Conservation (phyloP, 2,888 invertebrate species). For the Microctonus aethiopoides region DNA sequence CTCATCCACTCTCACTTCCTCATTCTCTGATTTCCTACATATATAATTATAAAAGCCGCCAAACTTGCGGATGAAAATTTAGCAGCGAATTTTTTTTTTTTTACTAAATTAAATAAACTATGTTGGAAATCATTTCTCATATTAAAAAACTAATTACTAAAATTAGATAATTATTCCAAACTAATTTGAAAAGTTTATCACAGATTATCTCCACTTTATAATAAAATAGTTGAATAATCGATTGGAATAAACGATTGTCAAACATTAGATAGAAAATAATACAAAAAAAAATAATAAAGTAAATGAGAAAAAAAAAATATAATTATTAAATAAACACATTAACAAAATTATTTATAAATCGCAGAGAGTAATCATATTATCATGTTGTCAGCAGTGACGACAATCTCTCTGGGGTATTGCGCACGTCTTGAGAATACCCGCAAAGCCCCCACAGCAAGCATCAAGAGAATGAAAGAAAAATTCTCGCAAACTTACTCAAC, state of each 20-base stretch:
- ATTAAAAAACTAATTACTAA: neutral
- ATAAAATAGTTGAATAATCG: neutral
- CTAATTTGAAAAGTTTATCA: neutral
- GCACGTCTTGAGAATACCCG: neutral
- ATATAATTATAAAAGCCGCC: neutral
- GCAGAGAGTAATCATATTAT: slow-evolving; percentile 6
- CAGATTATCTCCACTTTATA: neutral
- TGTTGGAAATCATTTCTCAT: neutral
- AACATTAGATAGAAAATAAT: neutral
- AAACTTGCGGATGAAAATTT: neutral
- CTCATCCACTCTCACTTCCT: neutral
- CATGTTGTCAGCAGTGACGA: neutral
- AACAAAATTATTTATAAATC: slow-evolving; percentile 2
- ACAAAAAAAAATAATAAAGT: neutral
- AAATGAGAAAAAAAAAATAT: neutral
- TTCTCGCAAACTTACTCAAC: neutral
- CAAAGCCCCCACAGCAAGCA: neutral
- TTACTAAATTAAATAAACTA: slow-evolving; percentile 1
- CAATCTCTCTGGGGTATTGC: slow-evolving; percentile 7
- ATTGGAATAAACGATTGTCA: neutral
- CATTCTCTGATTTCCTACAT: neutral
- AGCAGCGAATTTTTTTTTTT: neutral
- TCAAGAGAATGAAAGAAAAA: neutral
- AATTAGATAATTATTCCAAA: no score
- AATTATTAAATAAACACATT: slow-evolving; percentile 6